Evolutionary conservation across 2,113 vertebrate species (phyloP).

Genomic region (Mohoua ochrocephala): DNA sequence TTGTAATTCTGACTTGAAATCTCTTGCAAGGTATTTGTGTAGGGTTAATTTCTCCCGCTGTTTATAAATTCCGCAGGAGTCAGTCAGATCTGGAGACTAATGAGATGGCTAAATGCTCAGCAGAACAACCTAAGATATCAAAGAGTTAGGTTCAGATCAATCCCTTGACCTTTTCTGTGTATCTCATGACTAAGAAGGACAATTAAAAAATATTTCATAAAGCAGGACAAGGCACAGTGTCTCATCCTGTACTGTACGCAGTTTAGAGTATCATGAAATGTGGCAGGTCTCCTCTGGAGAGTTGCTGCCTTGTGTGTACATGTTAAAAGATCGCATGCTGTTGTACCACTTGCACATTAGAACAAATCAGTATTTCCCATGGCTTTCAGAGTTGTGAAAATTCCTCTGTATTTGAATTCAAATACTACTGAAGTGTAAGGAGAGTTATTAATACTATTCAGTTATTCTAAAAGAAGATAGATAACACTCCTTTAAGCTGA

Average conservation of each 20-base stretch:
- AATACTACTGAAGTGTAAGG: not conserved
- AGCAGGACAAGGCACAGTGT: not conserved
- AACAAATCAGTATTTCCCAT: not conserved
- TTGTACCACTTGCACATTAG: not conserved
- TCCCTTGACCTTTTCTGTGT: not conserved
- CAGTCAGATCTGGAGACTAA: not conserved
- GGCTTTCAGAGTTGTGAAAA: not conserved
- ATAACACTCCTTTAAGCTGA: not conserved
- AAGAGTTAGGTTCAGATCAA: not conserved
- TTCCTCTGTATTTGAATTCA: not conserved
- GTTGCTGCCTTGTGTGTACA: not conserved
- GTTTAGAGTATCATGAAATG: not conserved
- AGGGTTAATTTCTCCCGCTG: not conserved
- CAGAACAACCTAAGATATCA: not conserved
- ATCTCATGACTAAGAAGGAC: not conserved
- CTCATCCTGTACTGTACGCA: not conserved
- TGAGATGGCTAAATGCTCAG: not conserved
- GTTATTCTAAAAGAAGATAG: not conserved
- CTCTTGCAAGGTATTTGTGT: not conserved
- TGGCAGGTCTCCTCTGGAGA: not conserved
- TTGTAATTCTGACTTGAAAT: not conserved
- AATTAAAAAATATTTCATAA: not conserved
- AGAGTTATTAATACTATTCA: not conserved
- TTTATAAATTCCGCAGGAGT: not conserved
- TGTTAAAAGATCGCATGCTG: not conserved